Base-by-base conservation (phyloP, 2,113 vertebrate genomes). In the Otus sunia region DNA sequence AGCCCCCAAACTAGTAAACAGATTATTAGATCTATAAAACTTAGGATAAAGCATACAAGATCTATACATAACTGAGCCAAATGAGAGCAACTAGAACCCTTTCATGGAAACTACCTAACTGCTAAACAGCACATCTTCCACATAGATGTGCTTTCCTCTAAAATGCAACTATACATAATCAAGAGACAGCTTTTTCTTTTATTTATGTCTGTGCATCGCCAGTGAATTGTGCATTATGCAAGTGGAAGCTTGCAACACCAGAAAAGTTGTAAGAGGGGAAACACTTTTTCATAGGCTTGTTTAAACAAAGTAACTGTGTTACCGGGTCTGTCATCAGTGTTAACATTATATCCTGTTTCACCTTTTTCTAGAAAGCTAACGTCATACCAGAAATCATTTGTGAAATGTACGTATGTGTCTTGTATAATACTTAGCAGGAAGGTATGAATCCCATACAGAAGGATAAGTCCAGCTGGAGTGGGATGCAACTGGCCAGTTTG, bases 291-390 rank as follows among this genome's bases (percentile, higher is more conserved):
- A 87, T 26, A 34, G 69, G 47, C 69, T 87, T 92, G 69, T 94
- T 97, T 91, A 92, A 96, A 95, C 84, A 92, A 87, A 91, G 67
- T 85, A 91, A 89, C 80, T 84, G 62, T 72, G 77, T 95, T 91
- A 85, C 52, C 78, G 43, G 43, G 80, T 68, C 87, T 91, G 69
- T 87, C 91, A 92, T 68, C 87, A 68, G 60, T 68, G 73, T 91
- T 85, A 90, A 91, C 53, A 41, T 89, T 78, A 72, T 41, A 91
- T 30, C n/a, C 80, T 56, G 34, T 75, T 94, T 85, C 49, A 72
- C 82, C 52, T 74, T 60, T 68, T 64, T 76, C 90, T 85, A 41
- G 59, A 92, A 88, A 87, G 66, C 49, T 36, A 75, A 32, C 0
- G 2, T 56, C 49, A 36, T 23, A 39, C 37, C 75, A 72, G 37